These are phyloP conservation scores for Sipha flava DNA, from an alignment of 1,140 invertebrate genomes.

Conservation along the genomic window DNA sequence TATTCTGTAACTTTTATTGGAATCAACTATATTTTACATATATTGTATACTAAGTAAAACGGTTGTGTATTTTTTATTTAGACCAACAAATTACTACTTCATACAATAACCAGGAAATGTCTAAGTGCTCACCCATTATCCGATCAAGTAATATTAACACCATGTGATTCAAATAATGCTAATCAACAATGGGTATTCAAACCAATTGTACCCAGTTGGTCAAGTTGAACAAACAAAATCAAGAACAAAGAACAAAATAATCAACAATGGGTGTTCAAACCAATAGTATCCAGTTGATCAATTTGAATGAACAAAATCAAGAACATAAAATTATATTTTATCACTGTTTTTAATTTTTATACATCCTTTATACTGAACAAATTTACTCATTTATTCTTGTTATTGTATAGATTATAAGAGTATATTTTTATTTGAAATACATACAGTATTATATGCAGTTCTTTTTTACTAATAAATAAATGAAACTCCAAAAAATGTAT, in stretches of 20 bases:
- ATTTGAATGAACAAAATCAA: background rate
- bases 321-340: background rate
- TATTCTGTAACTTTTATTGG: background rate
- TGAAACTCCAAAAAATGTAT: too few species aligned
- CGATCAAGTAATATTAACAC: slow-evolving; percentile 63
- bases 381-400: background rate
- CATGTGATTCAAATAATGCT: slow-evolving; percentile 74
- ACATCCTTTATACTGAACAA: background rate
- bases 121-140: slow-evolving; percentile 75
- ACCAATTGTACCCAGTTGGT: slow-evolving; percentile 64
- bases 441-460: too few species aligned
- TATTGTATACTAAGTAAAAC: background rate
- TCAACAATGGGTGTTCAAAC: slow-evolving; percentile 78
- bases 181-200: slow-evolving; percentile 83
- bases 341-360: background rate
- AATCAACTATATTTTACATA: slow-evolving; percentile 6
- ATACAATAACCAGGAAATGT: slow-evolving; percentile 72
- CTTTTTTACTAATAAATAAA: too few species aligned
- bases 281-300: slow-evolving; percentile 62
- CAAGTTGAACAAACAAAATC: background rate
- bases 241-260: slow-evolving; percentile 44
- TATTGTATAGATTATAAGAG: background rate
- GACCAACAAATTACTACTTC: slow-evolving; percentile 65
- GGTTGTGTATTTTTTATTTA: slow-evolving; percentile 41
- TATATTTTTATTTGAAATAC: background rate